Evolutionary conservation across 2,797 vertebrate species (phyloP).

Genomic region (Fistularia commersonii): DNA sequence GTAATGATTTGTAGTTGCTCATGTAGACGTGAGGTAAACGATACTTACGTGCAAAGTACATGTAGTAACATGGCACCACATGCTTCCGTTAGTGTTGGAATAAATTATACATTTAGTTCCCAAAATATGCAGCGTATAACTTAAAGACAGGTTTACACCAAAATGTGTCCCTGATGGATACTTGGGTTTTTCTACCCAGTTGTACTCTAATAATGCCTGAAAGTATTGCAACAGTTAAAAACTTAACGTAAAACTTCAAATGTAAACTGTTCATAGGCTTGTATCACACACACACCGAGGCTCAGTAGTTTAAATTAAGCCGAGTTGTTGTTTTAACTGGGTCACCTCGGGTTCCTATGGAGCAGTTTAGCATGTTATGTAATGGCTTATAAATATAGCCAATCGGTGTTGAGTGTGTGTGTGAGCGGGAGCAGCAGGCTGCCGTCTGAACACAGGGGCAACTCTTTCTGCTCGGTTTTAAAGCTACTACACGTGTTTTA

Average conservation of each 20-base stretch:
- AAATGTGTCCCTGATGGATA: no score
- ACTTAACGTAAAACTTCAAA: no score
- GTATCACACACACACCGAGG: background rate
- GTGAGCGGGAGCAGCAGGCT: constrained; percentile 16
- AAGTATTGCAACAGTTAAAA: no score
- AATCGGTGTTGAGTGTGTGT: constrained; percentile 41
- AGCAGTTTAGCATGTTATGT: constrained; percentile 59
- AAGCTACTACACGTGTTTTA: constrained; percentile 10
- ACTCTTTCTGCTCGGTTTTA: constrained; percentile 29
- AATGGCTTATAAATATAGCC: constrained; percentile 65
- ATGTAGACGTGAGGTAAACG: constrained; percentile 4
- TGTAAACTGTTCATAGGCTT: no score
- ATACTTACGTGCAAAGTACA: constrained; percentile 6
- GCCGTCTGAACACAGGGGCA: constrained; percentile 31
- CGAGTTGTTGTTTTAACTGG: constrained; percentile 53
- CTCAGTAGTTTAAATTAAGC: constrained; percentile 42
- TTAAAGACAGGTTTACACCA: background rate
- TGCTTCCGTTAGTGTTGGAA: background rate
- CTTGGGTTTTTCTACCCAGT: no score
- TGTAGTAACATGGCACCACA: background rate
- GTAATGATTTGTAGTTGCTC: constrained; percentile 37
- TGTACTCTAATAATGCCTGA: no score
- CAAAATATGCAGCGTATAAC: background rate
- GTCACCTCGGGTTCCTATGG: constrained; percentile 56
- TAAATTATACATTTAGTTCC: background rate